phyloP scores from a whole-genome alignment of 1,140 invertebrate species.

The Teleopsis dalmanni region DNA sequence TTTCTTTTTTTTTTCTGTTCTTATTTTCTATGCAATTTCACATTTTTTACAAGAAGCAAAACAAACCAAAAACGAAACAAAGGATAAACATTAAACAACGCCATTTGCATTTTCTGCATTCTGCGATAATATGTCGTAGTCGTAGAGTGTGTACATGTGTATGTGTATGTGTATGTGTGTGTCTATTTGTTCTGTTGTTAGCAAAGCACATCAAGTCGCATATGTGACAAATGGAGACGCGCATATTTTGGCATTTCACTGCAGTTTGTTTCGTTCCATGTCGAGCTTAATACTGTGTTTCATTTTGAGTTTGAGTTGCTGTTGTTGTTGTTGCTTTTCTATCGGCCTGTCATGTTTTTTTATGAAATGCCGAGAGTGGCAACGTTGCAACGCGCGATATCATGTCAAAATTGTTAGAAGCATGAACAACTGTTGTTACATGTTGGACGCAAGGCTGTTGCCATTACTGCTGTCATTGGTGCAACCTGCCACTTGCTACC shows the following conservation, averaged over 20 bases:
- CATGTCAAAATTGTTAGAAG: conserved; percentile 1
- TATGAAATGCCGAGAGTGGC: background rate
- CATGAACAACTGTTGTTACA: too few species aligned
- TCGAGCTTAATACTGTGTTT: background rate
- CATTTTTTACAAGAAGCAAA: background rate
- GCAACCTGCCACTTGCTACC: too few species aligned
- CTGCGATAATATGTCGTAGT: background rate
- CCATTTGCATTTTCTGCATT: conserved; percentile 1
- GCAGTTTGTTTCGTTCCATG: background rate
- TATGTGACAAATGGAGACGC: conserved; percentile 2
- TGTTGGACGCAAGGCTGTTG: background rate
- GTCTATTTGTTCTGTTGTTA: background rate
- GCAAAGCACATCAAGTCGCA: background rate
- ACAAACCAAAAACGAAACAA: background rate
- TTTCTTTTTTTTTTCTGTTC: too few species aligned
- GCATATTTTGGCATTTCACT: conserved; percentile 1
- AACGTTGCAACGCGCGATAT: too few species aligned
- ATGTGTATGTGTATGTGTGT: background rate
- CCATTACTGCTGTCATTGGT: too few species aligned
- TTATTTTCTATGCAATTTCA: too few species aligned
- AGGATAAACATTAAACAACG: background rate
- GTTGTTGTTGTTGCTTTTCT: background rate
- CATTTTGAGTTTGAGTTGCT: background rate
- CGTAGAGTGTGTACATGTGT: background rate
- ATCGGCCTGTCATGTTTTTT: background rate